phyloP scores from a whole-genome alignment of 2,797 vertebrate genomes.

The Coregonus suidteri region DNA sequence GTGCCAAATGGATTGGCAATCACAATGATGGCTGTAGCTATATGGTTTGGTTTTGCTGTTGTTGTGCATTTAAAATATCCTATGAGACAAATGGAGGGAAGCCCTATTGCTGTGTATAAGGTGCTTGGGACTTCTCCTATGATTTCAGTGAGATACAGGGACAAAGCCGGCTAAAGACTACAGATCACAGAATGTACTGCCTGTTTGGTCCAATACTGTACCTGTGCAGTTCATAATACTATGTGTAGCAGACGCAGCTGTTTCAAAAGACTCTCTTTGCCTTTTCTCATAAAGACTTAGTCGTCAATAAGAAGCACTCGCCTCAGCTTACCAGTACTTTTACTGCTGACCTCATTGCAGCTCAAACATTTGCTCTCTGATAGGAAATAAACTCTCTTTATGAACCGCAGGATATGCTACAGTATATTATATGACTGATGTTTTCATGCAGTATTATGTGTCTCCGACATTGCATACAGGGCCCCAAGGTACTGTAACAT shows the following conservation, averaged over 20 bases:
- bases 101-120: conserved; percentile 14
- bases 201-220: conserved; percentile 36
- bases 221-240: conserved; percentile 26
- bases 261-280: conserved; percentile 18
- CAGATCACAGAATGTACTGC: conserved; percentile 45
- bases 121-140: conserved; percentile 2
- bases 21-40: conserved; percentile 41
- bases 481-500: conserved; percentile 3
- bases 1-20: conserved; percentile 55
- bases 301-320: conserved; percentile 28
- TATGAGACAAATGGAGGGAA: background rate
- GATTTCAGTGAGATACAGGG: conserved; percentile 27
- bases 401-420: conserved; percentile 14
- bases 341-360: conserved; percentile 38
- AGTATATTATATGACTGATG: conserved; percentile 43
- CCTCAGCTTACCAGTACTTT: conserved; percentile 33
- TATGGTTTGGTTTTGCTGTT: conserved; percentile 24
- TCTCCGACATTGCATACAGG: conserved; percentile 5
- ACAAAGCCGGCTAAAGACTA: conserved; percentile 33
- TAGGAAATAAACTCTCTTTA: conserved; percentile 24
- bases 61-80: background rate
- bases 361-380: conserved; percentile 34
- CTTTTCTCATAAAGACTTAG: conserved; percentile 28
- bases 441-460: conserved; percentile 45
- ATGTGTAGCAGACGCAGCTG: conserved; percentile 33